Percentiles rank a stretch among this genome's conserved stretches.
Evolutionary conservation across 2,888 invertebrate genomes (phyloP).

Genomic region (Cloeon dipterum): DNA sequence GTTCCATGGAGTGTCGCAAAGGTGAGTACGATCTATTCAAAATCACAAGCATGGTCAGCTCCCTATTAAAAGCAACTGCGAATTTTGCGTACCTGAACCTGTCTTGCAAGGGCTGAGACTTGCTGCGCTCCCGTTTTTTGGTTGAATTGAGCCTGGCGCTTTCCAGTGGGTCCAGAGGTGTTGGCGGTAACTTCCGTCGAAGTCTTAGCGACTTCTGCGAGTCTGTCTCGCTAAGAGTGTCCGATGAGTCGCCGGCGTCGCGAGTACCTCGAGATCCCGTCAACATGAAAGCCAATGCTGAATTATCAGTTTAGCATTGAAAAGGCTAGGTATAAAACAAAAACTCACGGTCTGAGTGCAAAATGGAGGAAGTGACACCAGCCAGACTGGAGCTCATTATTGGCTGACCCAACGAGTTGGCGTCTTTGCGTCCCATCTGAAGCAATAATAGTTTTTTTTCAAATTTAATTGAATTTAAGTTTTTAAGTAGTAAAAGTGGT

Average conservation of each 20-base stretch:
- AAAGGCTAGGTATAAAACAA: too few species aligned
- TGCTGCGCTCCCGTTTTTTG: constrained; percentile 16
- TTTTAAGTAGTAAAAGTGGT: too few species aligned
- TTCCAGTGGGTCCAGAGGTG: constrained; percentile 21
- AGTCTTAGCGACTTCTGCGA: constrained; percentile 21
- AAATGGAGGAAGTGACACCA: not conserved
- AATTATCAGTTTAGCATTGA: too few species aligned
- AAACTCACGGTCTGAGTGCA: constrained; percentile 1
- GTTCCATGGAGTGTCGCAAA: constrained; percentile 15
- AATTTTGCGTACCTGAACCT: constrained; percentile 14
- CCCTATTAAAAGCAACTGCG: not conserved
- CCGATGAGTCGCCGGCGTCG: constrained; percentile 20
- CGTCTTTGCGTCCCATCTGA: too few species aligned
- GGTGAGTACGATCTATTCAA: constrained; percentile 14
- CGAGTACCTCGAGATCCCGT: constrained; percentile 16
- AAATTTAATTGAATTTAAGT: too few species aligned
- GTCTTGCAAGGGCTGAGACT: constrained; percentile 14
- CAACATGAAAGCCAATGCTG: too few species aligned
- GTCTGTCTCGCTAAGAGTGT: constrained; percentile 22
- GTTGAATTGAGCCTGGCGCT: constrained; percentile 18
- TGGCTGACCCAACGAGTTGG: too few species aligned
- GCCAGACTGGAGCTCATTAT: constrained; percentile 2
- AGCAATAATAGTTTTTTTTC: too few species aligned
- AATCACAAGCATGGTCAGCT: not conserved
- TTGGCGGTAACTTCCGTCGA: constrained; percentile 21